These are phyloP conservation scores for Arenaria interpres DNA, from an alignment of 2,113 vertebrate genomes.

Conservation along the genomic window DNA sequence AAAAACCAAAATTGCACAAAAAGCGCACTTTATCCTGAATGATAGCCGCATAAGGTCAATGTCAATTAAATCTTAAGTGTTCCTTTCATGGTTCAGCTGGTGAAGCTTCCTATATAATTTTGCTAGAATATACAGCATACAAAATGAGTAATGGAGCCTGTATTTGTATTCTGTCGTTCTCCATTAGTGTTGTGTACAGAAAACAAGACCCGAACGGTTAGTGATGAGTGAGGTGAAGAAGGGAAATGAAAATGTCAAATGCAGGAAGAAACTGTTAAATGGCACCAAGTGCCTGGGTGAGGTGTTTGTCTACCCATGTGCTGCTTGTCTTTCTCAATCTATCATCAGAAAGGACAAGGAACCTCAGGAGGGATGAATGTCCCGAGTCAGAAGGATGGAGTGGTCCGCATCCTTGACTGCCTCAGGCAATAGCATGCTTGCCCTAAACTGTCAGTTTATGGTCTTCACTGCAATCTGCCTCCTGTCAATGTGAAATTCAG, in stretches of 20 bases:
- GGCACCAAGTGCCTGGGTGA: conserved; percentile 83
- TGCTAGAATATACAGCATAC: conserved; percentile 37
- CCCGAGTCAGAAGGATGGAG: conserved; percentile 63
- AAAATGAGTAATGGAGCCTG: conserved; percentile 59
- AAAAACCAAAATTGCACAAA: not conserved
- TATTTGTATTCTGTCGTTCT: conserved; percentile 75
- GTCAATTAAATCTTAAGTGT: conserved; percentile 57
- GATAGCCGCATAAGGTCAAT: not conserved
- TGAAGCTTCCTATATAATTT: conserved; percentile 20
- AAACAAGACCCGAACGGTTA: conserved; percentile 73
- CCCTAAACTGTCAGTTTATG: conserved; percentile 74
- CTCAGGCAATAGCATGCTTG: conserved; percentile 70
- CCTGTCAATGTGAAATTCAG: conserved; percentile 70
- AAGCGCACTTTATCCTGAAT: not conserved
- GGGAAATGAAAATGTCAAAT: conserved; percentile 87
- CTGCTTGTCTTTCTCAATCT: conserved; percentile 85
- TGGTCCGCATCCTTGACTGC: conserved; percentile 58
- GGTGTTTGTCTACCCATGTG: conserved; percentile 85
- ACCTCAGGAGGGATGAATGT: conserved; percentile 79
- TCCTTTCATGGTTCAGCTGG: conserved; percentile 21
- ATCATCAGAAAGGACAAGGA: conserved; percentile 82
- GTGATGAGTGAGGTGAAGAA: conserved; percentile 77
- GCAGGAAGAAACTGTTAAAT: conserved; percentile 84
- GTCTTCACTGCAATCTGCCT: conserved; percentile 69
- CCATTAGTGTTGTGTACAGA: conserved; percentile 68